These are phyloP conservation scores for Capitella teleta DNA, from an alignment of 1,140 invertebrate genomes.

Conservation along the genomic window DNA sequence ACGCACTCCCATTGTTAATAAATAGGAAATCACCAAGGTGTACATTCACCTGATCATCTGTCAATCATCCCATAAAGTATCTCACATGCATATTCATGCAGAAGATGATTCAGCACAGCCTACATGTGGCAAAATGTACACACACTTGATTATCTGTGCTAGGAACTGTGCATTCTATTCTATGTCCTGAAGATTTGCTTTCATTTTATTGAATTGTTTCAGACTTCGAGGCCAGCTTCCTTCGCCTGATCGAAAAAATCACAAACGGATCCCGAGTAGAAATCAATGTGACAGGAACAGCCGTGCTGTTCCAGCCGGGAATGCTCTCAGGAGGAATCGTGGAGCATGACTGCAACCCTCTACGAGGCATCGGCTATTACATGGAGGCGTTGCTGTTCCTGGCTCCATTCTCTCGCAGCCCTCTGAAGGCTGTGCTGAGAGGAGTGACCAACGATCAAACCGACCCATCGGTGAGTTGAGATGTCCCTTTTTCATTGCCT, in stretches of 20 bases:
- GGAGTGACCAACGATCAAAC: slow-evolving; percentile 76
- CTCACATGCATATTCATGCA: not conserved
- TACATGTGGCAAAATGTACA: not conserved
- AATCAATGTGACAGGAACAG: slow-evolving; percentile 65
- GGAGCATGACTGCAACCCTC: slow-evolving; percentile 72
- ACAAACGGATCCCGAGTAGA: slow-evolving; percentile 87
- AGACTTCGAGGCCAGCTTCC: slow-evolving; percentile 86
- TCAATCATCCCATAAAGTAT: not conserved
- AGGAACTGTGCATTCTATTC: not conserved
- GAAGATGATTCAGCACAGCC: not conserved
- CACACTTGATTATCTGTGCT: not conserved
- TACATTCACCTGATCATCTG: not conserved
- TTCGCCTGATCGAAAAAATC: slow-evolving; percentile 79
- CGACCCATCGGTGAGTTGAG: slow-evolving; percentile 46
- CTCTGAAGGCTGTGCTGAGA: slow-evolving; percentile 64
- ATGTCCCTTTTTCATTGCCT: not conserved
- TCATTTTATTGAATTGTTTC: slow-evolving; percentile 22
- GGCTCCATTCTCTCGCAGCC: slow-evolving; percentile 89
- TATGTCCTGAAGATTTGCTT: not conserved
- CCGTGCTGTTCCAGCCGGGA: slow-evolving; percentile 77
- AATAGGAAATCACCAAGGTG: not conserved
- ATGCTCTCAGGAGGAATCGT: slow-evolving; percentile 73
- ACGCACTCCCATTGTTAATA: not conserved
- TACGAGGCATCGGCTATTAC: slow-evolving; percentile 80
- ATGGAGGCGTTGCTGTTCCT: slow-evolving; percentile 77